These are phyloP conservation scores for Brachymystax lenok DNA, from an alignment of 2,797 vertebrate genomes.

Conservation along the genomic window DNA sequence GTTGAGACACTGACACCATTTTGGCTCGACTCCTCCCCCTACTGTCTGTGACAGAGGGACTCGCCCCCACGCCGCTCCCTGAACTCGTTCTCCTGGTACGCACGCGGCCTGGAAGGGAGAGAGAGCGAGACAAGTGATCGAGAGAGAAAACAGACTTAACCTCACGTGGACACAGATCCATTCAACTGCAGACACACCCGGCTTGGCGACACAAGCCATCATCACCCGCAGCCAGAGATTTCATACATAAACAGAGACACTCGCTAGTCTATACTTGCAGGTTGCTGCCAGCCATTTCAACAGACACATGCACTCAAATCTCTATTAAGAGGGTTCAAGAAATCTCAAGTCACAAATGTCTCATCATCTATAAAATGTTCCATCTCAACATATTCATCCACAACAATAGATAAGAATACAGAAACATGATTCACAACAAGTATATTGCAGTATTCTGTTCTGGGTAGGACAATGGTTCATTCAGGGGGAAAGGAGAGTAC, in stretches of 20 bases:
- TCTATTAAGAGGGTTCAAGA: background rate
- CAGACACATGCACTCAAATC: background rate
- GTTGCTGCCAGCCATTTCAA: background rate
- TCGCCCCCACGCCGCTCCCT: slow-evolving; percentile 75
- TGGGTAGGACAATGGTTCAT: background rate
- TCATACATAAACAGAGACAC: background rate
- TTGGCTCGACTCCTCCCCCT: slow-evolving; percentile 91
- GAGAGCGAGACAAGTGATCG: background rate
- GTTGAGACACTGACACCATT: slow-evolving; percentile 91
- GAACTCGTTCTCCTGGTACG: slow-evolving; percentile 85
- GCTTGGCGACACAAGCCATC: background rate
- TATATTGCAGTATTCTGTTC: background rate
- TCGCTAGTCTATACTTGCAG: background rate
- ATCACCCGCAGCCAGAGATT: background rate
- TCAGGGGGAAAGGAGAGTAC: background rate
- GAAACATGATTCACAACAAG: background rate
- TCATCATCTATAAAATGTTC: background rate
- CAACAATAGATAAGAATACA: background rate
- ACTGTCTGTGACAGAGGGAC: slow-evolving; percentile 79
- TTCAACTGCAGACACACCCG: background rate
- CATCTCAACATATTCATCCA: background rate
- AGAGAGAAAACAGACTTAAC: background rate
- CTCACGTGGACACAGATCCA: background rate
- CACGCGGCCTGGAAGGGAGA: slow-evolving; percentile 82
- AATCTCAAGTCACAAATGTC: background rate